Evolutionary conservation across 2,113 vertebrate species (phyloP).

Genomic region (Pseudorasbora parva): DNA sequence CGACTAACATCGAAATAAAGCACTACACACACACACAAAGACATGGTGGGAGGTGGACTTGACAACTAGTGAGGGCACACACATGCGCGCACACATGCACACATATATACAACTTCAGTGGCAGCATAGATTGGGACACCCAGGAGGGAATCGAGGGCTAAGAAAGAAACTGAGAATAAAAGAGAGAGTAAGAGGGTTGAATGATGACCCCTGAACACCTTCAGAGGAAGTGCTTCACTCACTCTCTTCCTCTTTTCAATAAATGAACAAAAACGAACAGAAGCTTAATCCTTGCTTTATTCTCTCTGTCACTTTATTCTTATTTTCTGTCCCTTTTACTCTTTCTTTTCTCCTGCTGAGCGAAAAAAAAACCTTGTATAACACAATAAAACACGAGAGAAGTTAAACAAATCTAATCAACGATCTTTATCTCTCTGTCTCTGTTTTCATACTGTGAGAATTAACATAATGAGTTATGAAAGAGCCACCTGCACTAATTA

Average conservation of each 20-base stretch:
- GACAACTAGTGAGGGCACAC: background rate
- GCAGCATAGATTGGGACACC: conserved; percentile 14
- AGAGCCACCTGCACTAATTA: background rate
- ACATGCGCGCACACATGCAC: background rate
- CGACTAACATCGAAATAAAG: conserved; percentile 2
- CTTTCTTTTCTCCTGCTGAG: conserved; percentile 42
- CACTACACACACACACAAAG: conserved; percentile 6
- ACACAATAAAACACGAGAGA: conserved; percentile 9
- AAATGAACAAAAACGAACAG: conserved; percentile 46
- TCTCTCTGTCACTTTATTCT: conserved; percentile 41
- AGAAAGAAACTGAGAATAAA: conserved; percentile 22
- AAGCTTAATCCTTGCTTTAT: conserved; percentile 44
- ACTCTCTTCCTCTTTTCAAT: conserved; percentile 39
- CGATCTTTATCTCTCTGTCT: background rate
- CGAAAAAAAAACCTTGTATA: background rate
- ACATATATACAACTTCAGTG: background rate
- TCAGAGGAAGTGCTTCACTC: conserved; percentile 42
- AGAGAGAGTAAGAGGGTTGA: conserved; percentile 11
- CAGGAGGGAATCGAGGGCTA: conserved; percentile 6
- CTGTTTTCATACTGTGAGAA: background rate
- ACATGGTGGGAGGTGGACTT: conserved; percentile 4
- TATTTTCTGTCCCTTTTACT: conserved; percentile 40
- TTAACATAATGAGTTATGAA: background rate
- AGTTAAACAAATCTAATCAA: background rate
- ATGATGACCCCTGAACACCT: conserved; percentile 34